Conservation (phyloP, 30 jellyfish, hydroid and myxozoan species). For the Aurelia sp. region DNA sequence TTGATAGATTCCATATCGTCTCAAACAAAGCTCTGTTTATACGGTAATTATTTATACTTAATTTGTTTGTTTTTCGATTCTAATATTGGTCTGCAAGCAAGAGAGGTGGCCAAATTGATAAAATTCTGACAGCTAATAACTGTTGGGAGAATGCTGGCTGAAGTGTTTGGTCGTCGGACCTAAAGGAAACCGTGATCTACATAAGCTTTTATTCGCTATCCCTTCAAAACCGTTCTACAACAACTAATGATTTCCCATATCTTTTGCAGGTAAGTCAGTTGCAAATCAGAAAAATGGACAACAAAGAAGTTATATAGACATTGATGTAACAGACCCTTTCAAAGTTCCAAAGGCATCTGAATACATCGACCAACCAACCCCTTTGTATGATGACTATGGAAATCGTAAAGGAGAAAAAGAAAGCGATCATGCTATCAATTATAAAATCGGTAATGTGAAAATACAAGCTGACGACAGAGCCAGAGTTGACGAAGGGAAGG, state of each 20-base stretch:
- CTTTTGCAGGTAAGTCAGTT: constrained; percentile 13
- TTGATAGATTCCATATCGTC: too few relatives aligned
- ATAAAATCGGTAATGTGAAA: constrained; percentile 34
- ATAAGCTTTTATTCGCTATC: too few relatives aligned
- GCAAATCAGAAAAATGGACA: constrained; percentile 49
- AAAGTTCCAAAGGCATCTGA: constrained; percentile 94
- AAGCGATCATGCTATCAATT: constrained; percentile 32
- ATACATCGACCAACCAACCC: constrained; percentile 90
- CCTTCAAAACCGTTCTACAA: too few relatives aligned
- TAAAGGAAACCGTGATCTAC: too few relatives aligned
- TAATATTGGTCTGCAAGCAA: too few relatives aligned
- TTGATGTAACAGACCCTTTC: constrained; percentile 97
- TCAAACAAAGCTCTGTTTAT: too few relatives aligned
- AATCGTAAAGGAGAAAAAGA: constrained; percentile 37
- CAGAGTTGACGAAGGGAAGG: constrained; percentile 21
- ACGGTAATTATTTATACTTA: too few relatives aligned
- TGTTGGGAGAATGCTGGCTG: too few relatives aligned
- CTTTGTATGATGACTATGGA: constrained; percentile 65
- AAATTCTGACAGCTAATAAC: too few relatives aligned
- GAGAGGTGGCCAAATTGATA: too few relatives aligned
- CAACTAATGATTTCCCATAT: not conserved
- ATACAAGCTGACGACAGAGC: constrained; percentile 47
- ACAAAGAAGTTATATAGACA: constrained; percentile 93
- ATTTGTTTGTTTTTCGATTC: too few relatives aligned
- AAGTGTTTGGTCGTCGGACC: too few relatives aligned